phyloP scores from a whole-genome alignment of 2,888 invertebrate species.

The Amaurobius ferox region DNA sequence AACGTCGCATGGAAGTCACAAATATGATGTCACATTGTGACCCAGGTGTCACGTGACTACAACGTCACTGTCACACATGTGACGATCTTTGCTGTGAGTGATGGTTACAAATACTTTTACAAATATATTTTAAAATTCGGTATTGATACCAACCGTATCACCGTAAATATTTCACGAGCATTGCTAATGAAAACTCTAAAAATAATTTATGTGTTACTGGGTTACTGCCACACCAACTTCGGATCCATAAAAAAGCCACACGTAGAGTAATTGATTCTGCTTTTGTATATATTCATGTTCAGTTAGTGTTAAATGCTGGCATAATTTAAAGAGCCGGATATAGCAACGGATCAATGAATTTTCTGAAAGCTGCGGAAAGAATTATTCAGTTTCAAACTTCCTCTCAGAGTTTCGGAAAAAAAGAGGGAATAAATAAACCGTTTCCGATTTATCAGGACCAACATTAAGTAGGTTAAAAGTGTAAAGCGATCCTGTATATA shows the following conservation, averaged over 20 bases:
- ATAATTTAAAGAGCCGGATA: slow-evolving; percentile 60
- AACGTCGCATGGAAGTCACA: too few species aligned
- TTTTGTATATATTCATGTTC: background rate
- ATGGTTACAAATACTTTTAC: too few species aligned
- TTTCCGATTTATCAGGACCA: slow-evolving; percentile 47
- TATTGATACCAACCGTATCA: too few species aligned
- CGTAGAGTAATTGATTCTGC: background rate
- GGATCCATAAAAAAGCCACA: background rate
- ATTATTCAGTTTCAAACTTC: slow-evolving; percentile 26
- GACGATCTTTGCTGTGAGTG: too few species aligned
- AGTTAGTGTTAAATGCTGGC: slow-evolving; percentile 51
- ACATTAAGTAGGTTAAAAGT: slow-evolving; percentile 63
- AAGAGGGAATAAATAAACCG: slow-evolving; percentile 56
- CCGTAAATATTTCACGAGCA: too few species aligned
- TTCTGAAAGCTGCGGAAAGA: slow-evolving; percentile 43
- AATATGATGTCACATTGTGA: too few species aligned
- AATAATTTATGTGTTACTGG: background rate
- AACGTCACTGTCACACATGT: too few species aligned
- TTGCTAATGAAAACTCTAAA: too few species aligned
- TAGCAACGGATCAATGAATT: slow-evolving; percentile 30
- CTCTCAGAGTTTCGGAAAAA: background rate
- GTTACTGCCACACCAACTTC: background rate
- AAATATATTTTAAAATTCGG: too few species aligned
- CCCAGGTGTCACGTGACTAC: too few species aligned
- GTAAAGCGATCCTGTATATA: slow-evolving; percentile 24